Conservation (phyloP, 2,113 vertebrate species). For the Opisthocomus hoazin region DNA sequence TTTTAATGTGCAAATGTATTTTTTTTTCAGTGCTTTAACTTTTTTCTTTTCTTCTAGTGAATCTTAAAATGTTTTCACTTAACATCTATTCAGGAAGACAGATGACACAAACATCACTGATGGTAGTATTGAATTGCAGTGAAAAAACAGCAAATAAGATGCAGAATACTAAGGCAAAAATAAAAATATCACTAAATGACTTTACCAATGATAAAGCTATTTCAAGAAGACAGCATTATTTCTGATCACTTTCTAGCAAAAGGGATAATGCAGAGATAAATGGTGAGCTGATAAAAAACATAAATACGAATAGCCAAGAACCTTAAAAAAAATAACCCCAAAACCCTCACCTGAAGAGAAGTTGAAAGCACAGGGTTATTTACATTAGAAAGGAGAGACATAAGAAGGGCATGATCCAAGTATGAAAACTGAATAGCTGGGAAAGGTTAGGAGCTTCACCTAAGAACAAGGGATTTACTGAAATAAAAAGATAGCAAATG, state of each 20-base stretch:
- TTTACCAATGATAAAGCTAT: neutral
- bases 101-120: neutral
- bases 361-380: constrained; percentile 7
- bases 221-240: neutral
- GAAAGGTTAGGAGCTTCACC: neutral
- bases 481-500: neutral
- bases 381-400: constrained; percentile 1
- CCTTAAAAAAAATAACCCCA: neutral
- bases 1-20: neutral
- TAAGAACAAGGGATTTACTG: neutral
- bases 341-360: neutral
- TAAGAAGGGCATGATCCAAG: neutral
- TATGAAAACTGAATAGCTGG: neutral
- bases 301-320: neutral
- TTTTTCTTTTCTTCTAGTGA: neutral
- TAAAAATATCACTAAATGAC: neutral
- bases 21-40: neutral
- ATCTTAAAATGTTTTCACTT: neutral
- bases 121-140: neutral
- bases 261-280: neutral
- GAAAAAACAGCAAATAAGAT: neutral
- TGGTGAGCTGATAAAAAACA: neutral
- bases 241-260: neutral
- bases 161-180: neutral
- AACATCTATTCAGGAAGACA: neutral